A percentile compares a stretch with the other conserved stretches of the same genome.
Conservation (phyloP, 2,113 vertebrate genomes). For the Hylia prasina region DNA sequence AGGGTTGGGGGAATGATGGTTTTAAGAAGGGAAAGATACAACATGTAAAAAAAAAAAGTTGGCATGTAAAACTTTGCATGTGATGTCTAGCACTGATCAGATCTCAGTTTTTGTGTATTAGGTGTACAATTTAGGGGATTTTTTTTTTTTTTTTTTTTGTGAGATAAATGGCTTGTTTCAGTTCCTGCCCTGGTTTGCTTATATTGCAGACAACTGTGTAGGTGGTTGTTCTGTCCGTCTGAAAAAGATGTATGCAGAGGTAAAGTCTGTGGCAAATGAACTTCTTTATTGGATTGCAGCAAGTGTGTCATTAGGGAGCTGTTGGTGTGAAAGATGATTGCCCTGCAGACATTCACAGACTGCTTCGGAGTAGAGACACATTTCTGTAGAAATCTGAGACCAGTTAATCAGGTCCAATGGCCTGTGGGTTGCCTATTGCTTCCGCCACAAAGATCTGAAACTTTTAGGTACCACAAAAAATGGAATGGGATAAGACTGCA, state of each 20-base stretch:
- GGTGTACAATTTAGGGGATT: not conserved
- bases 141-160: accelerated
- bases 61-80: not conserved
- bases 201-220: not conserved
- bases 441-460: not conserved
- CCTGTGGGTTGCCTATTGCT: not conserved
- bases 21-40: not conserved
- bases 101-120: not conserved
- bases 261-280: not conserved
- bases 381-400: not conserved
- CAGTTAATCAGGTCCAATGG: not conserved
- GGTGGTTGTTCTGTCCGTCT: not conserved
- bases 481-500: not conserved
- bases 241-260: not conserved
- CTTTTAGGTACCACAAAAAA: not conserved
- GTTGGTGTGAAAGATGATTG: not conserved
- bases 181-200: not conserved
- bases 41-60: not conserved
- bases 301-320: slow-evolving; percentile 13
- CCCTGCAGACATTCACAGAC: not conserved
- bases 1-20: not conserved
- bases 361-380: not conserved
- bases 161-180: not conserved
- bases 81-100: not conserved
- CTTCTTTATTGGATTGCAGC: not conserved